phyloP scores from a whole-genome alignment of 2,888 invertebrate species.

The Reticulitermes lucifugus region DNA sequence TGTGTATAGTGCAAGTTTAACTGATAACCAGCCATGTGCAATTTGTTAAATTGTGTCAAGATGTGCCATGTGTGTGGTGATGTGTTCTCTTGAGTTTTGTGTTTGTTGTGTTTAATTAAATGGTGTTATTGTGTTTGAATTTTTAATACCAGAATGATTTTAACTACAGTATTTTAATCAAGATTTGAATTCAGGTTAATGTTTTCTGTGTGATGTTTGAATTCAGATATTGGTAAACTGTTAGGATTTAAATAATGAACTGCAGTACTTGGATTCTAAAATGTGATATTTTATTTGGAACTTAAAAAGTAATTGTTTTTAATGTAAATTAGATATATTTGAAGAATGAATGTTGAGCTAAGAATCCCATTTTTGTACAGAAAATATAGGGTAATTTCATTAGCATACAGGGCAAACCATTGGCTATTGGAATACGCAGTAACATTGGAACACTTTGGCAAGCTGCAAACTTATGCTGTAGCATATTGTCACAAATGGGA shows the following conservation, averaged over 20 bases:
- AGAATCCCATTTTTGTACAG: neutral
- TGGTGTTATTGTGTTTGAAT: neutral
- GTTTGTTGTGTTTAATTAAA: neutral
- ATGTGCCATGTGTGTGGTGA: neutral
- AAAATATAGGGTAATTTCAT: neutral
- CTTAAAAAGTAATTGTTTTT: constrained; percentile 7
- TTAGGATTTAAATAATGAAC: neutral
- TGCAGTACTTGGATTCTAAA: neutral
- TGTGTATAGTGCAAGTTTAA: neutral
- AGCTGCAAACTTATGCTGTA: neutral
- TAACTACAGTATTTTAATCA: constrained; percentile 2
- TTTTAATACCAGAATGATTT: neutral
- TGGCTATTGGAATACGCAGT: neutral
- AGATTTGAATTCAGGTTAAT: neutral
- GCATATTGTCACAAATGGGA: neutral
- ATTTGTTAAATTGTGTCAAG: neutral
- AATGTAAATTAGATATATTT: constrained; percentile 2
- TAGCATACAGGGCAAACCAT: neutral
- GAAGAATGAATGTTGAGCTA: neutral
- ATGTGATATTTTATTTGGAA: constrained; percentile 21
- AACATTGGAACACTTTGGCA: neutral
- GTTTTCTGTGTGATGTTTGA: neutral
- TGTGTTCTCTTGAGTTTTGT: neutral
- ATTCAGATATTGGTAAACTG: neutral
- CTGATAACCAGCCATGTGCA: neutral